Base-by-base conservation (phyloP, 2,797 vertebrate species). In the Betta splendens region DNA sequence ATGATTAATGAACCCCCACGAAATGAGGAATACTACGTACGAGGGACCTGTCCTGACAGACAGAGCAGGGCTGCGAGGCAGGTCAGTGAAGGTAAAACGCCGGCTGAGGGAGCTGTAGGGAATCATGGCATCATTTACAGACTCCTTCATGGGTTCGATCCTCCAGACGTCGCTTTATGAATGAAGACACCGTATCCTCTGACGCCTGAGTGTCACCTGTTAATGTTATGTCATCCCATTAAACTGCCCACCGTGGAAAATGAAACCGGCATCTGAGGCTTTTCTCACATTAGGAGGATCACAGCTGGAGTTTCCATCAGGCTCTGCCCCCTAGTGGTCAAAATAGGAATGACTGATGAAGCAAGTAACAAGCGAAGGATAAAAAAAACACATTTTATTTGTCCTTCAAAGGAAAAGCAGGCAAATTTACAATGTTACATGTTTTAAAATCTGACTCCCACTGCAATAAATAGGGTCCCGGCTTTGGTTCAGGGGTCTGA, bases 351-450 rank as follows among this genome's bases (percentile, higher is more conserved):
- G 3, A 12, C 43, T 17, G 18, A 28, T 32, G 2, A 13, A 7
- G n/a, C n/a, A n/a, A n/a, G n/a, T n/a, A n/a, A n/a, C n/a, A n/a
- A n/a, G n/a, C n/a, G n/a, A n/a, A n/a, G n/a, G n/a, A n/a, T n/a
- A n/a, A n/a, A n/a, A n/a, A n/a, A 63, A 79, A 82, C 81, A 39
- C 39, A 11, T 45, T 85, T 86, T 81, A 87, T 80, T 85, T 66
- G 21, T 20, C 33, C 53, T 47, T 54, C 28, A 25, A 43, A 53
- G 20, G 9, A 52, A 67, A 61, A 53, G 42, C 50, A 42, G 33
- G 46, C 43, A 25, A 31, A 61, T 38, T 44, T 35, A 62, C 38
- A 79, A 5, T 4, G 39, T 32, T 48, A n/a, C 37, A 22, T 17
- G 5, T 20, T 60, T 33, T 7, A 42, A 68, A 65, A 26, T 2